A percentile compares a stretch with the other conserved stretches of the same genome.
Conservation (phyloP, 1,140 invertebrate species). For the Zaprionus ghesquierei region DNA sequence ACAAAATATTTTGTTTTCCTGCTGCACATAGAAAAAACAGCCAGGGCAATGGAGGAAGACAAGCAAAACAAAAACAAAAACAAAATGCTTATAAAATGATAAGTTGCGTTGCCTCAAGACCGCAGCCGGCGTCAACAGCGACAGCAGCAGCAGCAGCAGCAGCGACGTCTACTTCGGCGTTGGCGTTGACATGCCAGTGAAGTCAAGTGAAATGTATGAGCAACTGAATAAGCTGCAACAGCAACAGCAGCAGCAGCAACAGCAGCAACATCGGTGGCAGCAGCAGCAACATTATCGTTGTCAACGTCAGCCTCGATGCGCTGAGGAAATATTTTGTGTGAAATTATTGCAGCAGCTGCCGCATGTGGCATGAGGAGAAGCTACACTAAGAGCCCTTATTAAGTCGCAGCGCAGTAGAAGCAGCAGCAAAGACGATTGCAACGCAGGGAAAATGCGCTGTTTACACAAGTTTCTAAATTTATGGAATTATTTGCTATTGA, state of each 20-base stretch:
- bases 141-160: no score
- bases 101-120: constrained; percentile 52
- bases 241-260: constrained; percentile 1
- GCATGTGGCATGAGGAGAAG: background rate
- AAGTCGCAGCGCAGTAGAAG: background rate
- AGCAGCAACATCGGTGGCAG: constrained; percentile 2
- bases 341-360: constrained; percentile 56
- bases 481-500: background rate
- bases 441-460: background rate
- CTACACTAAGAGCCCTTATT: background rate
- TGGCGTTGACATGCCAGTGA: constrained; percentile 54
- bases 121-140: constrained; percentile 22
- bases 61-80: constrained; percentile 49
- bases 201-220: constrained; percentile 74
- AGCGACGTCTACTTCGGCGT: constrained; percentile 34
- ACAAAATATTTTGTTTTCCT: constrained; percentile 73
- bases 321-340: constrained; percentile 71
- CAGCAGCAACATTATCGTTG: constrained; percentile 40
- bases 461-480: background rate
- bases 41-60: constrained; percentile 6
- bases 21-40: constrained; percentile 46
- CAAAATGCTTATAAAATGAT: constrained; percentile 72
- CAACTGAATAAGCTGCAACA: constrained; percentile 31
- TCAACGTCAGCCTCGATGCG: constrained; percentile 66
- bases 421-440: background rate